Conservation (phyloP, 2,888 invertebrate species). For the Brachylomia viminalis region DNA sequence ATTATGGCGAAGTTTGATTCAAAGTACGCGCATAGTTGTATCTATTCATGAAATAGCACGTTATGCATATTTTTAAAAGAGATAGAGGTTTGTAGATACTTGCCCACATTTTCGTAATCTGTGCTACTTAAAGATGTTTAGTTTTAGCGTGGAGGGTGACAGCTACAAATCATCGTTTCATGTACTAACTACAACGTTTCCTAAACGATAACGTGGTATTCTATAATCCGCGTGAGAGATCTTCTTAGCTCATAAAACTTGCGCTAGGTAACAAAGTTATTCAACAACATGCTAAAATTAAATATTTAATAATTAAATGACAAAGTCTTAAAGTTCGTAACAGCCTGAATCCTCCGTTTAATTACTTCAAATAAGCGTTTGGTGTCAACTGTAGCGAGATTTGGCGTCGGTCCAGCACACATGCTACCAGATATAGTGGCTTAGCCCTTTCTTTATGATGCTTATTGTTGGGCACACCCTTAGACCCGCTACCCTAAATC, state of each 20-base stretch:
- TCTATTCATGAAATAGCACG: slow-evolving; percentile 25
- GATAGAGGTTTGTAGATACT: neutral
- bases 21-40: neutral
- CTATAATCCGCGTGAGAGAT: too few relatives aligned
- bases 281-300: neutral
- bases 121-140: neutral
- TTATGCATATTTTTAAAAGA: slow-evolving; percentile 6
- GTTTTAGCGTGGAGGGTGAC: neutral
- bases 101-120: slow-evolving; percentile 4
- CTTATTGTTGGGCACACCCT: slow-evolving; percentile 55
- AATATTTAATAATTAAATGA: neutral
- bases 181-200: neutral
- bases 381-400: slow-evolving; percentile 6
- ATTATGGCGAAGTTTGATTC: neutral
- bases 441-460: slow-evolving; percentile 70
- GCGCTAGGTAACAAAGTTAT: neutral
- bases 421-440: slow-evolving; percentile 1
- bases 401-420: slow-evolving; percentile 71
- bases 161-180: neutral
- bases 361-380: slow-evolving; percentile 20
- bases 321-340: neutral
- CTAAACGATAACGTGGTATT: neutral
- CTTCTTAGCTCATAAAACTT: neutral
- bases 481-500: neutral
- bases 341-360: neutral